Conservation (phyloP, 2,797 vertebrate species). For the Chrysocyon brachyurus region DNA sequence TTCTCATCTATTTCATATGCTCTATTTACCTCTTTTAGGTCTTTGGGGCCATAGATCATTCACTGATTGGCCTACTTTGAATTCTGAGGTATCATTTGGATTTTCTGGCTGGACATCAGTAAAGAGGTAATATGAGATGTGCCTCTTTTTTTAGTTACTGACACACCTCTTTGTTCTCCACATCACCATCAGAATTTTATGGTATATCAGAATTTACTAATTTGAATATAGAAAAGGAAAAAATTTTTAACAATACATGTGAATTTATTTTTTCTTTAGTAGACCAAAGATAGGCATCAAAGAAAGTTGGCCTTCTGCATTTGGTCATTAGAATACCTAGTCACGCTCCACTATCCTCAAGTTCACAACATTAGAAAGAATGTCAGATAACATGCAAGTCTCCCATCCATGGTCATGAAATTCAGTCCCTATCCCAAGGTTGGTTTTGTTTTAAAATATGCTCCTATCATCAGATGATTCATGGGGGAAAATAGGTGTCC, state of each 20-base stretch:
- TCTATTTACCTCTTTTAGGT: neutral
- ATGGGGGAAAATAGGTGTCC: neutral
- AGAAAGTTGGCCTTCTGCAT: neutral
- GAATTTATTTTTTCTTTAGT: slow-evolving; percentile 4
- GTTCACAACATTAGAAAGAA: neutral
- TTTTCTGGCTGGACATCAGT: neutral
- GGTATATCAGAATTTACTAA: neutral
- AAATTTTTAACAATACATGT: neutral
- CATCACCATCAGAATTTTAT: neutral
- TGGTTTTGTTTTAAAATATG: neutral
- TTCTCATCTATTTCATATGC: neutral
- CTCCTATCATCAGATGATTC: neutral
- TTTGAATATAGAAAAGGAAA: neutral
- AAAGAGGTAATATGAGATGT: neutral
- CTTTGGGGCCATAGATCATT: neutral
- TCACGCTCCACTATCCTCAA: neutral
- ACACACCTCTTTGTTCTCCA: neutral
- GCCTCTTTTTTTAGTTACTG: neutral
- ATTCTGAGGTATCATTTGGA: neutral
- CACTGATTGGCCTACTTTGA: neutral
- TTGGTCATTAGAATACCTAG: neutral
- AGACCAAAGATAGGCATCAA: neutral
- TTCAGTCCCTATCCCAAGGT: neutral
- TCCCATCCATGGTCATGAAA: neutral
- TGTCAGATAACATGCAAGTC: neutral